These are phyloP conservation scores for Amphipoea oculea DNA, from an alignment of 2,888 invertebrate genomes.

Conservation along the genomic window DNA sequence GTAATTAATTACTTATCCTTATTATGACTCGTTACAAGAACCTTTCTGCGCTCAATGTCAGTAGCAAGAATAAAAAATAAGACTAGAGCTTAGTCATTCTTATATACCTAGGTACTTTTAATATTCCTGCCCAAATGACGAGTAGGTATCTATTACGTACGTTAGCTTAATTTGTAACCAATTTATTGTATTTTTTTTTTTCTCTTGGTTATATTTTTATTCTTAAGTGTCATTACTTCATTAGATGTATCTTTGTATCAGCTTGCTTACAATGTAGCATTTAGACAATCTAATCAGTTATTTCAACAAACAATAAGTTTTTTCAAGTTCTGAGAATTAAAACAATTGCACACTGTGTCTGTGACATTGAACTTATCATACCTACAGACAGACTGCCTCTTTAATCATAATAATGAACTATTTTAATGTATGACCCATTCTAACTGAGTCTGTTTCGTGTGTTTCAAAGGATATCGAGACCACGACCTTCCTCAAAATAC, in stretches of 20 bases:
- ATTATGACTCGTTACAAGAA: not conserved
- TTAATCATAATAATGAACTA: slow-evolving; percentile 10
- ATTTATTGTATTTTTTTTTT: not conserved
- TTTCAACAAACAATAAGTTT: slow-evolving; percentile 38
- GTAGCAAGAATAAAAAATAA: not conserved
- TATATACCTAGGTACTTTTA: not conserved
- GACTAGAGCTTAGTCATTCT: slow-evolving; percentile 13
- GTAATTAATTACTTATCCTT: not conserved
- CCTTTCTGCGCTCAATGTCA: slow-evolving; percentile 42
- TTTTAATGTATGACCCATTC: not conserved
- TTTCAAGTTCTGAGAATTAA: slow-evolving; percentile 49
- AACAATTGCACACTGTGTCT: slow-evolving; percentile 52
- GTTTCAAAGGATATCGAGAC: slow-evolving; percentile 28
- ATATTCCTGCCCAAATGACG: not conserved
- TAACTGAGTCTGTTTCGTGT: not conserved
- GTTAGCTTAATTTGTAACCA: not conserved
- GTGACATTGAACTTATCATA: slow-evolving; percentile 54
- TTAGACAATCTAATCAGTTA: slow-evolving; percentile 45
- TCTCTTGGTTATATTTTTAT: not conserved
- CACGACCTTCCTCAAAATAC: not conserved
- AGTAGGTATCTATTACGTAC: not conserved
- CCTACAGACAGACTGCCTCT: slow-evolving; percentile 32
- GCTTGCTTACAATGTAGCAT: slow-evolving; percentile 17
- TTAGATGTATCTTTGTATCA: not conserved
- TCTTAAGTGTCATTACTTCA: not conserved